Evolutionary conservation across 2,888 invertebrate genomes (phyloP).

Genomic region (Stenolophus ochropezus): DNA sequence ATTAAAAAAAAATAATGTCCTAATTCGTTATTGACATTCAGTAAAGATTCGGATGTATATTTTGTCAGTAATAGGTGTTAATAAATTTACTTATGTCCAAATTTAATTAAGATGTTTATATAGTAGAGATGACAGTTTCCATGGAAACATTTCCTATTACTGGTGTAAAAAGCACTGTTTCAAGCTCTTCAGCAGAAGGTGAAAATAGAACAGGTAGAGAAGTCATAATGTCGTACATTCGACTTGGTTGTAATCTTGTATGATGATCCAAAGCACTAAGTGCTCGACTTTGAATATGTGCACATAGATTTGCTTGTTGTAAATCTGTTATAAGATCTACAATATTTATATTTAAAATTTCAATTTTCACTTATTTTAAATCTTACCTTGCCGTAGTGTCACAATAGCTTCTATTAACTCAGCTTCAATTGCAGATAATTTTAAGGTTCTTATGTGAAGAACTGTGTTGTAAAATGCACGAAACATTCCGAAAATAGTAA

Average conservation of each 20-base stretch:
- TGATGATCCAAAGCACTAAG: conserved; percentile 62
- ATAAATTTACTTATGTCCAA: neutral
- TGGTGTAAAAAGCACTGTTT: conserved; percentile 70
- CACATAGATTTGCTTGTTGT: conserved; percentile 65
- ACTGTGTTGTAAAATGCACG: conserved; percentile 65
- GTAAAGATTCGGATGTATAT: too few species aligned
- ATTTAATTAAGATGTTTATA: too few species aligned
- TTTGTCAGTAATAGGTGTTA: neutral
- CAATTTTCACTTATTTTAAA: neutral
- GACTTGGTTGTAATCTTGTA: conserved; percentile 39
- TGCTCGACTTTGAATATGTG: conserved; percentile 62
- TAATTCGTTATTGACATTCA: too few species aligned
- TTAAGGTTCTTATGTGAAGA: conserved; percentile 64
- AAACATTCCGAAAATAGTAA: conserved; percentile 63
- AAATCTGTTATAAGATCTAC: conserved; percentile 67
- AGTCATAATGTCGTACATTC: conserved; percentile 64
- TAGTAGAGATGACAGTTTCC: conserved; percentile 72
- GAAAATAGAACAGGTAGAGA: conserved; percentile 68
- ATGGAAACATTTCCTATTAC: conserved; percentile 71
- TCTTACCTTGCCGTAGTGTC: conserved; percentile 22
- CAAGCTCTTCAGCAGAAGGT: conserved; percentile 67
- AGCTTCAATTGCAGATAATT: conserved; percentile 66
- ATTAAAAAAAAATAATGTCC: too few species aligned
- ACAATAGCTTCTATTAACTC: conserved; percentile 37
- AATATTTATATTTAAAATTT: conserved; percentile 56